Conservation (phyloP, 2,113 vertebrate species). For the Vulpes vulpes region DNA sequence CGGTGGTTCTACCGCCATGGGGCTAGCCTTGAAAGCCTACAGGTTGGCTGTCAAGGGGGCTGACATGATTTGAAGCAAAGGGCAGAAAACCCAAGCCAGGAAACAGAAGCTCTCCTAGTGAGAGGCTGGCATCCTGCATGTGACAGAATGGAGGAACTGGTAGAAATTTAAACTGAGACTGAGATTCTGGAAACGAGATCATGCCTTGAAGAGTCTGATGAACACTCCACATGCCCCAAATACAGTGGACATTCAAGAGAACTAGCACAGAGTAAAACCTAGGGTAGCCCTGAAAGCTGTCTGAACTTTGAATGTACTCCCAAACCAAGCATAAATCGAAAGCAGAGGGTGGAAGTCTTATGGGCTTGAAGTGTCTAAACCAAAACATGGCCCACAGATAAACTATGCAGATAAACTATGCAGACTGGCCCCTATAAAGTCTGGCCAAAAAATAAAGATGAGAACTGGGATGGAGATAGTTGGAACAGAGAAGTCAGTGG, state of each 20-base stretch:
- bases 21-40: background rate
- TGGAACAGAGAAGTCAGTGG: background rate
- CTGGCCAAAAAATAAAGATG: background rate
- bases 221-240: background rate
- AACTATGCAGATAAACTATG: background rate
- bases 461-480: background rate
- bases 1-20: background rate
- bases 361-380: background rate
- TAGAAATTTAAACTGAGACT: background rate
- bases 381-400: background rate
- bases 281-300: too few relatives aligned
- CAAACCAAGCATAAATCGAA: background rate
- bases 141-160: background rate
- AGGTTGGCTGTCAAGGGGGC: background rate
- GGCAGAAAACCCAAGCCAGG: background rate
- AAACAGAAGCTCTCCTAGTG: background rate
- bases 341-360: background rate
- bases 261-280: background rate
- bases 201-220: background rate
- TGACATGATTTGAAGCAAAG: background rate
- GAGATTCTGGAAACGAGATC: background rate
- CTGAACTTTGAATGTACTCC: background rate
- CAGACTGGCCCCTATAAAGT: background rate
- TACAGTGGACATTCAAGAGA: fast-evolving
- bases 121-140: background rate